phyloP scores from a whole-genome alignment of 2,888 invertebrate genomes.

The Nomada ruficornis region DNA sequence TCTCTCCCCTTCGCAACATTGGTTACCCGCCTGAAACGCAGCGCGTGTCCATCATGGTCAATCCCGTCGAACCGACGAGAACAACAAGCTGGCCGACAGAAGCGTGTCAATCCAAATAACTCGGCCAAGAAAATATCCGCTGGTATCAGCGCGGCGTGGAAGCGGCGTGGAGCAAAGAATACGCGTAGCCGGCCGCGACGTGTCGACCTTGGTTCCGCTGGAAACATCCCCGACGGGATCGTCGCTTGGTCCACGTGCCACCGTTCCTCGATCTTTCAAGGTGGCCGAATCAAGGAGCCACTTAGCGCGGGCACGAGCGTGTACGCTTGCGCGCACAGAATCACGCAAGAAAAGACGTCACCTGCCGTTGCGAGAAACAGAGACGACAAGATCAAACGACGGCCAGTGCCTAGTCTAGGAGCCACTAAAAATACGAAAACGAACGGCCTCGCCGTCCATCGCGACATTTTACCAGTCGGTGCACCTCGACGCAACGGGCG shows the following conservation, averaged over 20 bases:
- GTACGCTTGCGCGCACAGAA: not conserved
- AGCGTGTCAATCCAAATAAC: not conserved
- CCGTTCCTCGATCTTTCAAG: constrained; percentile 56
- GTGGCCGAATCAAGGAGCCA: constrained; percentile 42
- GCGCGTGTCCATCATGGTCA: not conserved
- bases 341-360: constrained; percentile 27
- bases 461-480: constrained; percentile 31
- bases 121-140: not conserved
- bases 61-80: not conserved
- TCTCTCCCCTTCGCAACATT: not conserved
- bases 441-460: constrained; percentile 66
- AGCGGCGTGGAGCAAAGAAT: constrained; percentile 10
- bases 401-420: constrained; percentile 73
- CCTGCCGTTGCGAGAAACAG: constrained; percentile 47
- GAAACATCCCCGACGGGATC: constrained; percentile 30
- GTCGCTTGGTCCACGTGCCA: constrained; percentile 32
- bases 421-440: constrained; percentile 74
- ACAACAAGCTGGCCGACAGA: not conserved
- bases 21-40: too few species aligned
- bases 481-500: constrained; percentile 3
- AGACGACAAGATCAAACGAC: constrained; percentile 69
- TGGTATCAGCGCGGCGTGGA: too few species aligned
- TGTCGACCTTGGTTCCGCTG: constrained; percentile 10
- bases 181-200: not conserved
- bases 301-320: not conserved